Base-by-base conservation (phyloP, 2,888 invertebrate genomes). In the Lissonota sp. region DNA sequence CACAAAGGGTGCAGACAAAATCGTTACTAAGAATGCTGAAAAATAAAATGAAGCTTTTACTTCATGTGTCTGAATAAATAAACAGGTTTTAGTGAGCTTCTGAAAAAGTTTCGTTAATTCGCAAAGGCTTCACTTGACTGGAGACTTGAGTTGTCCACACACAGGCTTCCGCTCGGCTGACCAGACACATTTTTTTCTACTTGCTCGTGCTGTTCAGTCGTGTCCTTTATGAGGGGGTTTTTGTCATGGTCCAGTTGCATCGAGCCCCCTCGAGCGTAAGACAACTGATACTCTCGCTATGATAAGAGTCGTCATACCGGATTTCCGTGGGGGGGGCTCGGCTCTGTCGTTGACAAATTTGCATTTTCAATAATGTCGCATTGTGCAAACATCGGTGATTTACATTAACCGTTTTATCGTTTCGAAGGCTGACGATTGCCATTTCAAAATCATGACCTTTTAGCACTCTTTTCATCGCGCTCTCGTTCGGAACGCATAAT, bases 271-370 rank as follows among this genome's bases (percentile, higher is more conserved):
- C 58, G 26, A 7, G 14, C 53, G 26, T 46, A 46, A 64, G 58
- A 55, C 37, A 16, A 26, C 55, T 51, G 71, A 80, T 60, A 75
- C 39, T 72, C 76, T 64, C 69, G 74, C 70, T 64, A 44, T 64
- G 63, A 66, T 39, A 5, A 16, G 49, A 64, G 40, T 79, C 58
- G 74, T 40, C 53, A 60, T 60, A 49, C 62, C 26, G 49, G 67
- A 67, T 76, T 80, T 80, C 71, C 60, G 76, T n/a, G n/a, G 1
- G 12, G 62, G 79, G 71, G 80, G 76, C 71, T 80, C 80, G 75
- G 62, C 80, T 58, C 5, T 37, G 26, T n/a, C n/a, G 46, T 40
- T 6, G 12, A 62, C 51, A 53, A 10, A 12, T 10, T 16, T 12
- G 37, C 37, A 57, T 10, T 70, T 64, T 63, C 57, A 12, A 64